phyloP scores from a whole-genome alignment of 2,113 vertebrate genomes.

The Hippopotamus amphibius region DNA sequence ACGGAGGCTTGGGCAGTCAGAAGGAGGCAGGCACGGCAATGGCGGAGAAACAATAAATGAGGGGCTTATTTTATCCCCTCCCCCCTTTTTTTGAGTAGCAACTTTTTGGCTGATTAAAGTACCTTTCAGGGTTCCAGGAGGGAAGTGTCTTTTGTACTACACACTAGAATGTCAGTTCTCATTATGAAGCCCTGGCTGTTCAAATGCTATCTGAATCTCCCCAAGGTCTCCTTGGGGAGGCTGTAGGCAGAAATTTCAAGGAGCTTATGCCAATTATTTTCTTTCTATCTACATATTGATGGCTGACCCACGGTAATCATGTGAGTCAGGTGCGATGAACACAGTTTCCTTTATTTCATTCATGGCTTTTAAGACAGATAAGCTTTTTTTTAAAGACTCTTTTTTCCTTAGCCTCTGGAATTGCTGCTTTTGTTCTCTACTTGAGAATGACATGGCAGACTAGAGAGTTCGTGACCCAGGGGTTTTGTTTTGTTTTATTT shows the following conservation, averaged over 20 bases:
- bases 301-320: conserved; percentile 66
- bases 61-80: background rate
- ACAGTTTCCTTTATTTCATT: conserved; percentile 70
- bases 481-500: background rate
- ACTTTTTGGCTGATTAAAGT: conserved; percentile 81
- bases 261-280: conserved; percentile 82
- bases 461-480: background rate
- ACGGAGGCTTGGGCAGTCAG: conserved; percentile 17
- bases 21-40: background rate
- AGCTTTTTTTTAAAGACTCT: background rate
- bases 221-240: conserved; percentile 76
- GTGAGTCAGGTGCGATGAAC: conserved; percentile 52
- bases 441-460: background rate
- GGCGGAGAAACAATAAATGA: conserved; percentile 45
- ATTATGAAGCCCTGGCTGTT: conserved; percentile 77
- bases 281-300: conserved; percentile 79
- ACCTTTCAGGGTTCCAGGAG: conserved; percentile 74
- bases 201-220: conserved; percentile 80
- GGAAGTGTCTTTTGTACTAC: conserved; percentile 79
- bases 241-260: conserved; percentile 80
- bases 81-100: conserved; percentile 19
- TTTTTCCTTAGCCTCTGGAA: background rate
- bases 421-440: conserved; percentile 35
- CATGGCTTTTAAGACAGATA: conserved; percentile 48
- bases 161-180: conserved; percentile 78